phyloP scores from a whole-genome alignment of 2,797 vertebrate genomes.

The Kryptolebias ocellatus region DNA sequence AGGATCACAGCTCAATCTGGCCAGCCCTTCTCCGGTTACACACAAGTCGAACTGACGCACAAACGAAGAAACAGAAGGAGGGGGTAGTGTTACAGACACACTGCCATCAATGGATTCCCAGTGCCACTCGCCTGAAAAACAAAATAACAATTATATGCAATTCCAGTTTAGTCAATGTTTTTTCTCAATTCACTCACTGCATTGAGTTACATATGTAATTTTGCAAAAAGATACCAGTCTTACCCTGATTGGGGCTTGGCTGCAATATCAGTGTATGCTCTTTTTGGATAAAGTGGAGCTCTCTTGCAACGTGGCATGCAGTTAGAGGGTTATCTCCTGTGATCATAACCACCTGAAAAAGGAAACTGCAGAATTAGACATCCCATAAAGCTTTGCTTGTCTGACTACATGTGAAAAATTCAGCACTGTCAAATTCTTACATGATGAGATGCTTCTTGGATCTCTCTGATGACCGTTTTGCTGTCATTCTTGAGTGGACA shows the following conservation, averaged over 20 bases:
- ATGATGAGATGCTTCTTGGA: conserved; percentile 93
- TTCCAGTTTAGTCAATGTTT: conserved; percentile 1
- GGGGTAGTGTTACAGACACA: conserved; percentile 74
- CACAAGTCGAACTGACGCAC: conserved; percentile 86
- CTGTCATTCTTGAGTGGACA: conserved; percentile 95
- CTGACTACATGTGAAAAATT: not conserved
- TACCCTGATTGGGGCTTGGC: conserved; percentile 76
- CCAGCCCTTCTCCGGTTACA: conserved; percentile 91
- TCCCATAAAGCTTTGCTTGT: conserved; percentile 1
- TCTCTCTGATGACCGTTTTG: conserved; percentile 93
- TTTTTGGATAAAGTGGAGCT: conserved; percentile 92
- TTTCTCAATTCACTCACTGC: not conserved
- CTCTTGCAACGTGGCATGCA: conserved; percentile 94
- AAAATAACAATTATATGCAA: conserved; percentile 5
- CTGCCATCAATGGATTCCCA: conserved; percentile 91
- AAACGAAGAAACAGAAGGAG: conserved; percentile 75
- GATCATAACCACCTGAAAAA: conserved; percentile 95
- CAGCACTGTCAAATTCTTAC: conserved; percentile 72
- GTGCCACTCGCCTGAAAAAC: conserved; percentile 82
- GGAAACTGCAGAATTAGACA: conserved; percentile 10
- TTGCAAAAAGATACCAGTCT: conserved; percentile 1
- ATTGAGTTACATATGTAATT: not conserved
- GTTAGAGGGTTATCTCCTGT: conserved; percentile 96
- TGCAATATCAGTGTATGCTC: conserved; percentile 90
- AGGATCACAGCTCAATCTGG: conserved; percentile 77